phyloP scores from a whole-genome alignment of 2,797 vertebrate genomes.

The Oreochromis grahami region DNA sequence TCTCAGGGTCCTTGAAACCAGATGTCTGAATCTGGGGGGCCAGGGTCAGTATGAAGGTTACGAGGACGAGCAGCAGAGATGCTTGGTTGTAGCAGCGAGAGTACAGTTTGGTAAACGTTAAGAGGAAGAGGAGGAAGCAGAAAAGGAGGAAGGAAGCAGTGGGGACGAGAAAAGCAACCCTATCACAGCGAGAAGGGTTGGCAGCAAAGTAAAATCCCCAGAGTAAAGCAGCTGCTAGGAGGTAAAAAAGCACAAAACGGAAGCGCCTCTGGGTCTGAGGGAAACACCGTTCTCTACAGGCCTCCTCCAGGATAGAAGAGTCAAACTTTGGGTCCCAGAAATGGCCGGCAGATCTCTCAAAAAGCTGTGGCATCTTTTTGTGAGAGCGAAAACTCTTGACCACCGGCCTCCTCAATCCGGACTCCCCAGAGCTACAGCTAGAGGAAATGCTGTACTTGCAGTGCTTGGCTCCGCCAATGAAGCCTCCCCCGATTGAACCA shows the following conservation, averaged over 20 bases:
- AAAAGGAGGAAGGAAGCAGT: slow-evolving; percentile 84
- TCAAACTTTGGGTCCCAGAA: slow-evolving; percentile 99
- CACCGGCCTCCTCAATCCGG: slow-evolving; percentile 74
- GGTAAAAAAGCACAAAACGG: slow-evolving; percentile 92
- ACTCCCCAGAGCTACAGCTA: slow-evolving; percentile 93
- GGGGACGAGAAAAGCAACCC: slow-evolving; percentile 80
- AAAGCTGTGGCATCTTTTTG: slow-evolving; percentile 89
- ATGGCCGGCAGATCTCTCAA: slow-evolving; percentile 91
- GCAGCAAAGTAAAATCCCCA: slow-evolving; percentile 90
- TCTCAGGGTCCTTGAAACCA: slow-evolving; percentile 61
- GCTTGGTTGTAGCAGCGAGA: slow-evolving; percentile 83
- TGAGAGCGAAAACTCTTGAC: slow-evolving; percentile 74
- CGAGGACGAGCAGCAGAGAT: slow-evolving; percentile 84
- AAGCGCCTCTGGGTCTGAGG: slow-evolving; percentile 93
- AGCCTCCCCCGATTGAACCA: slow-evolving; percentile 66
- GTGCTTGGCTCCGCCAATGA: slow-evolving; percentile 80
- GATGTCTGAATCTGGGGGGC: slow-evolving; percentile 86
- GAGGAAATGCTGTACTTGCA: slow-evolving; percentile 96
- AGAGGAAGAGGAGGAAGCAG: slow-evolving; percentile 85
- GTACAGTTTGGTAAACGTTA: slow-evolving; percentile 90
- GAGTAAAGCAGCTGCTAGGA: slow-evolving; percentile 82
- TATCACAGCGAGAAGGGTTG: slow-evolving; percentile 78
- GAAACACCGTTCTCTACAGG: slow-evolving; percentile 93
- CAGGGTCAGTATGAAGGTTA: slow-evolving; percentile 86
- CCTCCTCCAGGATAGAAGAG: slow-evolving; percentile 93